Evolutionary conservation across 2,113 vertebrate species (phyloP).

Genomic region (Rhombomys opimus): DNA sequence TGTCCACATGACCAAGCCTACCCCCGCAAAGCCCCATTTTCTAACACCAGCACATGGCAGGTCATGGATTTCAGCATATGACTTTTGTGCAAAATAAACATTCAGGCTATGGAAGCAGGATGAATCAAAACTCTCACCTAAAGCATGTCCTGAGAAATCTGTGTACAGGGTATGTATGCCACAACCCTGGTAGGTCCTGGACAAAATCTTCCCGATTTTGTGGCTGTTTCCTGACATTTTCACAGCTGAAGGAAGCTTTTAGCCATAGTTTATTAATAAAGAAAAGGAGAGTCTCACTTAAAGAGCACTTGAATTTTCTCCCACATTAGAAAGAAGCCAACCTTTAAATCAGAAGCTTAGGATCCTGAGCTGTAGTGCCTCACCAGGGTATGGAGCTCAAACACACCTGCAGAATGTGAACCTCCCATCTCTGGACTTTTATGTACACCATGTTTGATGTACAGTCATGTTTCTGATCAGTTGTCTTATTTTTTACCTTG

Average conservation of each 20-base stretch:
- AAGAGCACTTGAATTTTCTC: background rate
- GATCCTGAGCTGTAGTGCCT: background rate
- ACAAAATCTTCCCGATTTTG: rapidly evolving
- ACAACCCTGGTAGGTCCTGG: background rate
- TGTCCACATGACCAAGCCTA: background rate
- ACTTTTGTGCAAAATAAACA: background rate
- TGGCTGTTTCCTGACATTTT: background rate
- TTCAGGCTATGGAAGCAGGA: background rate
- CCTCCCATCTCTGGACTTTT: background rate
- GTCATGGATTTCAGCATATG: background rate
- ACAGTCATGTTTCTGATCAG: background rate
- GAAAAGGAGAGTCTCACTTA: background rate
- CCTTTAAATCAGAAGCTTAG: background rate
- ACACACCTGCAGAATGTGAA: background rate
- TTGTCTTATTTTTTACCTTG: background rate
- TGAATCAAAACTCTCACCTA: background rate
- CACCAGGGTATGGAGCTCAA: background rate
- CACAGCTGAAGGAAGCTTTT: background rate
- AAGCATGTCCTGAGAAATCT: background rate
- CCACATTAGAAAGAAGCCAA: background rate
- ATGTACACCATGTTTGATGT: background rate
- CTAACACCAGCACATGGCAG: background rate
- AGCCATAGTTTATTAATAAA: background rate
- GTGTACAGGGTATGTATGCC: rapidly evolving
- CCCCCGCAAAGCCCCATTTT: background rate